Base-by-base conservation (phyloP, 1,140 invertebrate species). In the Drosophila albomicans region DNA sequence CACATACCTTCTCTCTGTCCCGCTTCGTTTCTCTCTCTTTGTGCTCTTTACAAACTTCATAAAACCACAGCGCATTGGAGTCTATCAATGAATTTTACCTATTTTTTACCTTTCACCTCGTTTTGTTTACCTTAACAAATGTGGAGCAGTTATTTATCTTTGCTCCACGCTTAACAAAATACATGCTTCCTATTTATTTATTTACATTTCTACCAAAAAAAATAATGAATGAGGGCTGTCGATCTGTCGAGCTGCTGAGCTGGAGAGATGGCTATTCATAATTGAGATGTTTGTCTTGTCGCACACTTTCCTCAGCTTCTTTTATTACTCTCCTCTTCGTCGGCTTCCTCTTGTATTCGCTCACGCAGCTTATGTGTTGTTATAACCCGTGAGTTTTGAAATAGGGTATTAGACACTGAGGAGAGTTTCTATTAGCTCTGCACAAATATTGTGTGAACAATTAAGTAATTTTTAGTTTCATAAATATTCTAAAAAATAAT, bases 71-170 rank as follows among this genome's bases (percentile, higher is more conserved):
- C 45, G 4, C 13, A 25, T 38, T 28, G 8, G 35, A 41, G 25
- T 16, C 25, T 48, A 71, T 58, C 20, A 49, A 67, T 61, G 56
- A 61, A 68, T 41, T 49, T 38, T 3, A 11, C 5, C 35, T 38
- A 10, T 38, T 38, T 38, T 54, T 52, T 70, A 75, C 72, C 72
- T 75, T 70, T 75, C 67, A 70, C 72, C 72, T 62, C 57, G 38
- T 51, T 25, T 67, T 49, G 69, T 66, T 61, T 41, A 56, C 71
- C 70, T 11, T 45, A 49, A 59, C 56, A 73, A 61, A 68, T 54
- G 48, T 74, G 32, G 57, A 57, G 30, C 57, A 74, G 30, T 48
- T 65, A n/a, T 71, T 71, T 62, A 69, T 68, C 43, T 59, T 41
- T 41, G 43, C 13, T 52, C 2, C 11, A 30, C 25, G 35, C 35